A percentile compares a stretch with the other conserved stretches of the same genome.
These are phyloP conservation scores for Penaeus japonicus DNA, from an alignment of 1,140 invertebrate genomes.

Conservation along the genomic window DNA sequence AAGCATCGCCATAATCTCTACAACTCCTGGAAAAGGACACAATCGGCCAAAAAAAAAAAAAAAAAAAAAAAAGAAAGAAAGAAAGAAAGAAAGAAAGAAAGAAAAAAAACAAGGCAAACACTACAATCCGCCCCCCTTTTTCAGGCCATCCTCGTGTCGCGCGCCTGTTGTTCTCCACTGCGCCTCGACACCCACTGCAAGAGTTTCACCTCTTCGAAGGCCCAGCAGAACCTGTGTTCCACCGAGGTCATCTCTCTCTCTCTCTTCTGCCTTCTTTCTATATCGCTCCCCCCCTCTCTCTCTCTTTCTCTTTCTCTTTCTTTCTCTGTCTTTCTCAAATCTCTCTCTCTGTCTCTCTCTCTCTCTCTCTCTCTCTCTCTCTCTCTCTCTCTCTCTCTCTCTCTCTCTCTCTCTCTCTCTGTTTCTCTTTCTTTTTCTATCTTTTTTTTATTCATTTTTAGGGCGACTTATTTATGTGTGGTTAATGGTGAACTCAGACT, in stretches of 20 bases:
- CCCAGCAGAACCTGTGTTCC: slow-evolving; percentile 21
- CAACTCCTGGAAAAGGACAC: not conserved
- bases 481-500: too few relatives aligned
- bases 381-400: too few relatives aligned
- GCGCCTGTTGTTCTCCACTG: slow-evolving; percentile 63
- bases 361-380: too few relatives aligned
- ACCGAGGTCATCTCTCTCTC: not conserved
- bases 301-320: slow-evolving; percentile 34
- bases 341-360: too few relatives aligned
- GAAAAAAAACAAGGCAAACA: not conserved
- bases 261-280: not conserved
- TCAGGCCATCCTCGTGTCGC: slow-evolving; percentile 56
- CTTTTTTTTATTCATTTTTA: not conserved
- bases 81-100: not conserved
- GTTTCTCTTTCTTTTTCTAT: not conserved
- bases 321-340: too few relatives aligned
- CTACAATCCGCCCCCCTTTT: not conserved
- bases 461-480: too few relatives aligned
- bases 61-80: not conserved
- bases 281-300: not conserved
- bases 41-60: not conserved
- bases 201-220: slow-evolving; percentile 23
- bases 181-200: slow-evolving; percentile 57
- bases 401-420: not conserved
- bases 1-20: too few relatives aligned